These are phyloP conservation scores for Dunckerocampus dactyliophorus DNA, from an alignment of 2,113 vertebrate species.

Conservation along the genomic window DNA sequence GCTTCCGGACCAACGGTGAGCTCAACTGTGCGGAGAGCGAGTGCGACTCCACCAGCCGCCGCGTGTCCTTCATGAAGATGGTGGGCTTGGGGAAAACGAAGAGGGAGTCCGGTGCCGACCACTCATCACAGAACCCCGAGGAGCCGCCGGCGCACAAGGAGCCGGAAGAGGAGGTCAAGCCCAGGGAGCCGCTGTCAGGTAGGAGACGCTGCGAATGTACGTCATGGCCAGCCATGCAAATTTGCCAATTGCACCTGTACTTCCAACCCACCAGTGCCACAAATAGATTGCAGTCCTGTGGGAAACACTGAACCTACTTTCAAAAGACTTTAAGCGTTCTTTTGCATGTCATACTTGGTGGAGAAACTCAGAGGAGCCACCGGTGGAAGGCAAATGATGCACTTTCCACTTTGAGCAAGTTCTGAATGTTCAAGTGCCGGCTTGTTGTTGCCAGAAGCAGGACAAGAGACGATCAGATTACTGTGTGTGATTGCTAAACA, in stretches of 20 bases:
- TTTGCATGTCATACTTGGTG: too few species aligned
- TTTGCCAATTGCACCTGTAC: too few species aligned
- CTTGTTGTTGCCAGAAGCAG: constrained; percentile 29
- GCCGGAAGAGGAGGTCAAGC: constrained; percentile 69
- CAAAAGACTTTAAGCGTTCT: too few species aligned
- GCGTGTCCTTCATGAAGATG: constrained; percentile 79
- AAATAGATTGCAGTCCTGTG: too few species aligned
- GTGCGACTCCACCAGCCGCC: constrained; percentile 59
- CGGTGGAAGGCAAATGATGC: too few species aligned
- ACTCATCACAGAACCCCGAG: constrained; percentile 58
- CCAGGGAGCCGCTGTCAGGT: constrained; percentile 84
- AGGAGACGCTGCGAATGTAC: constrained; percentile 17
- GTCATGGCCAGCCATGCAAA: too few species aligned
- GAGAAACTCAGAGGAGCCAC: too few species aligned
- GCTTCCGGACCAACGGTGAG: constrained; percentile 61
- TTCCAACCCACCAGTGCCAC: too few species aligned
- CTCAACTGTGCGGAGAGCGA: constrained; percentile 52
- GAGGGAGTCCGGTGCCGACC: constrained; percentile 70
- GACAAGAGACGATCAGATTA: constrained; percentile 23
- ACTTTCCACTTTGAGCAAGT: constrained; percentile 1
- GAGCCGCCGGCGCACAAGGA: constrained; percentile 62
- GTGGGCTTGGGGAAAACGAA: constrained; percentile 75
- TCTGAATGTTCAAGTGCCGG: constrained; percentile 16
- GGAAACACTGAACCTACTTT: too few species aligned
- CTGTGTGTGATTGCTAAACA: constrained; percentile 25